Evolutionary conservation across 1,140 invertebrate genomes (phyloP).

Genomic region (Drosophila aff.): DNA sequence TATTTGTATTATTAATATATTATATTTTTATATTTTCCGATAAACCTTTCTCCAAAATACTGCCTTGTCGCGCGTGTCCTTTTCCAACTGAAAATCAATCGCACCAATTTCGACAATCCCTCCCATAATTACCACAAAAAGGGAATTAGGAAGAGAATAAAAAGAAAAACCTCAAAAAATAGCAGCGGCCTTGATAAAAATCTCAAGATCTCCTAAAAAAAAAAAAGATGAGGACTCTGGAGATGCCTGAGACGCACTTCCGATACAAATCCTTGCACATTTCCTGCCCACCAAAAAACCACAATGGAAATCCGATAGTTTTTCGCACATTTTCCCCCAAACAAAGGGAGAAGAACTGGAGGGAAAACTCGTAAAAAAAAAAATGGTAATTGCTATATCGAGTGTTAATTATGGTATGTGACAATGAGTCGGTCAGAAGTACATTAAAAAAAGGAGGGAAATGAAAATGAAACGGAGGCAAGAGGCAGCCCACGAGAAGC

Average conservation of each 20-base stretch:
- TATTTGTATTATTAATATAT: background rate
- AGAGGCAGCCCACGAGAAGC: background rate
- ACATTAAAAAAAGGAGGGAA: constrained; percentile 12
- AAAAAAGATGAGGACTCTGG: constrained; percentile 1
- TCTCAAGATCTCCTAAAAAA: constrained; percentile 12
- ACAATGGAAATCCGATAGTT: constrained; percentile 72
- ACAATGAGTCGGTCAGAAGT: constrained; percentile 65
- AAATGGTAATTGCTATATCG: constrained; percentile 70
- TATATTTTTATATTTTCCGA: background rate
- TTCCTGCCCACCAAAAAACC: constrained; percentile 60
- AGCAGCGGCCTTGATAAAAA: constrained; percentile 29
- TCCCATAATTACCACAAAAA: constrained; percentile 23
- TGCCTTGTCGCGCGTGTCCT: constrained; percentile 30
- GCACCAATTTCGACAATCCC: constrained; percentile 52
- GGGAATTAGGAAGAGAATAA: background rate
- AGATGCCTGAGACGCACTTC: constrained; percentile 50
- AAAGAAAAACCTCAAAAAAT: constrained; percentile 28
- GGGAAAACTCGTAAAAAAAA: constrained; percentile 23
- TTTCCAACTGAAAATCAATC: constrained; percentile 55
- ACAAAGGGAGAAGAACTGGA: constrained; percentile 16
- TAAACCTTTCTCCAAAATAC: background rate
- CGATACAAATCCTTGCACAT: constrained; percentile 62
- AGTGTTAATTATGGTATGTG: constrained; percentile 84
- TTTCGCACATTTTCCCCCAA: constrained; percentile 69
- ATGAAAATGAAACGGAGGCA: too few relatives aligned